Base-by-base conservation (phyloP, 2,797 vertebrate genomes). In the Myotis myotis region DNA sequence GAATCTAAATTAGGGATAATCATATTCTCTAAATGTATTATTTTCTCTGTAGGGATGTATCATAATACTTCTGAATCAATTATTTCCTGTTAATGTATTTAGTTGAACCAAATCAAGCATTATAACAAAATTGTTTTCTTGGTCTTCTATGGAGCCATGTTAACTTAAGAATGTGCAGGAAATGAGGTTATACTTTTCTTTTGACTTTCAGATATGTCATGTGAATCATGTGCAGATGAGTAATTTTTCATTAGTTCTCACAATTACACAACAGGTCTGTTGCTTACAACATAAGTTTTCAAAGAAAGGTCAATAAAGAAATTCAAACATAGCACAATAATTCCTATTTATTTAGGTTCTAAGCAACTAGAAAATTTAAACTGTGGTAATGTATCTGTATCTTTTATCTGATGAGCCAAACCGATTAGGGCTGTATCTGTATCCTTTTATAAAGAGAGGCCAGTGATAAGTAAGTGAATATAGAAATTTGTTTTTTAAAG, bases 281-380 rank as follows among this genome's bases (percentile, higher is more conserved):
- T 78, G 66, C 11, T 22, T 91, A 51, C 8, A 93, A 66, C 9
- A 23, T 16, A 60, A 72, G 19, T 41, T 80, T 91, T 49, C 33
- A 75, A 60, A 66, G 33, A 81, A 74, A 91, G 78, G 38, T 33
- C 15, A 91, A 64, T 51, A 53, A 72, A 66, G 20, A 83, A 20
- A 60, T 53, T 75, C 23, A 60, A 68, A n/a, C 25, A 71, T 64
- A 25, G 8, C 7, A 74, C 25, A 64, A 16, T 76, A 85, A 85
- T 74, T 89, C 25, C 22, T 33, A 49, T 84, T 85, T 62, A 88
- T 53, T 72, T 51, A 75, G 49, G 30, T 78, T 91, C 12, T 38
- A 91, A 92, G 38, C n/a, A 87, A 90, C 47, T 38, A 81, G 41
- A 90, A 76, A 80, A 30, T 84, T 87, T 53, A 78, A 76, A 90